Evolutionary conservation across 2,113 vertebrate genomes (phyloP).

Genomic region (Alouatta palliata): DNA sequence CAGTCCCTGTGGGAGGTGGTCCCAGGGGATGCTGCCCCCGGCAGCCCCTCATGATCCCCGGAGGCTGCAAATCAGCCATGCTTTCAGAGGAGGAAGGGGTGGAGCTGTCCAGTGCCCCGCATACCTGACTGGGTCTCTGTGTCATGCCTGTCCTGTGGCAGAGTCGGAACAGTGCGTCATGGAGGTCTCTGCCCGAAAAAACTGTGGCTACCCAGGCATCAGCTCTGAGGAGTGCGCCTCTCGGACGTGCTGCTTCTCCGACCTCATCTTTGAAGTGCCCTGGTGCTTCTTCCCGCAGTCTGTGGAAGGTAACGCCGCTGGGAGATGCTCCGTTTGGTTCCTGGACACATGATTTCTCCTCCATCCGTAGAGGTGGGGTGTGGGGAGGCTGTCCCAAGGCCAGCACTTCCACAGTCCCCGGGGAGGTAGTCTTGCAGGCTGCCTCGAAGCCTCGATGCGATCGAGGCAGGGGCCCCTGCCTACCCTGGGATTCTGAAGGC

Average conservation of each 20-base stretch:
- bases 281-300: slow-evolving; percentile 66
- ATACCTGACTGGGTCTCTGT: accelerated
- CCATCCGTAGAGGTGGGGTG: accelerated
- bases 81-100: neutral
- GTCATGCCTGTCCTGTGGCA: neutral
- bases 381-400: too few species aligned
- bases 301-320: neutral
- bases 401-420: too few species aligned
- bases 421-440: too few species aligned
- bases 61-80: too few species aligned
- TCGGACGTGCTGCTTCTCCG: slow-evolving; percentile 60
- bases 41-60: accelerated
- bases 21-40: neutral
- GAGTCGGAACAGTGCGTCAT: neutral
- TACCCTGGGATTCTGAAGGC: neutral
- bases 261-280: slow-evolving; percentile 19
- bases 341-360: neutral
- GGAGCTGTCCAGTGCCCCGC: accelerated
- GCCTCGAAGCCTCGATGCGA: accelerated
- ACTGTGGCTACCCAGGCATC: slow-evolving; percentile 75
- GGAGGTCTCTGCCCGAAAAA: slow-evolving; percentile 34
- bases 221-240: neutral
- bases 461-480: neutral
- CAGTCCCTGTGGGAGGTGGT: accelerated
- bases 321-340: accelerated